A percentile compares a stretch with the other conserved stretches of the same genome.
Evolutionary conservation across 2,888 invertebrate species (phyloP).

Genomic region (Rosalia funebris): DNA sequence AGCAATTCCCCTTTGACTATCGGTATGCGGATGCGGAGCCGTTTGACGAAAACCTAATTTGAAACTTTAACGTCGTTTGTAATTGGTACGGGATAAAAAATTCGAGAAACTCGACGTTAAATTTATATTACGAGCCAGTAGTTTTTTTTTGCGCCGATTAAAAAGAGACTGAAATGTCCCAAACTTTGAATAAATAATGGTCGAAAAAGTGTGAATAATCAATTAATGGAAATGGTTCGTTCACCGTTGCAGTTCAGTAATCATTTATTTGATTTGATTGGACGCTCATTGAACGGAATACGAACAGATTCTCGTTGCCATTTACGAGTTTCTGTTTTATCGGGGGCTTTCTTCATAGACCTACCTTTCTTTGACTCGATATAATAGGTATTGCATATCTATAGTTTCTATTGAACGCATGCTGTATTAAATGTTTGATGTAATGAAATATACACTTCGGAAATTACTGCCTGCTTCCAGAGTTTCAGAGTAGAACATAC

Average conservation of each 20-base stretch:
- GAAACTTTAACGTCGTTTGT: not conserved
- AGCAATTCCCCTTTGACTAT: not conserved
- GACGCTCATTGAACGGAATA: no score
- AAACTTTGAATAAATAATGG: not conserved
- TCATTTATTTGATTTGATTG: not conserved
- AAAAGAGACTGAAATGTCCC: not conserved
- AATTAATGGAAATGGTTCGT: not conserved
- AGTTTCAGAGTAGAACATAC: no score
- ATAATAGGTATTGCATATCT: no score
- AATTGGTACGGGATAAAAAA: not conserved
- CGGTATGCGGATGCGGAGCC: not conserved
- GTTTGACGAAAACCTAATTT: not conserved
- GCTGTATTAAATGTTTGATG: no score
- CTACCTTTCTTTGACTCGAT: no score
- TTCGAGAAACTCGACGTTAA: not conserved
- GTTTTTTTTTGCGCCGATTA: not conserved
- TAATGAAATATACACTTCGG: no score
- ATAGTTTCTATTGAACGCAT: no score
- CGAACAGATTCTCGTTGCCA: no score
- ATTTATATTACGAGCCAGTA: not conserved
- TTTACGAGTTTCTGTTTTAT: no score
- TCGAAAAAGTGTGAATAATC: slow-evolving; percentile 6
- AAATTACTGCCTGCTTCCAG: no score
- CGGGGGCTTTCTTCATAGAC: no score
- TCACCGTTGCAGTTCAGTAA: not conserved